phyloP scores from a whole-genome alignment of 1,140 invertebrate species.

The Xylocopa sonorina region DNA sequence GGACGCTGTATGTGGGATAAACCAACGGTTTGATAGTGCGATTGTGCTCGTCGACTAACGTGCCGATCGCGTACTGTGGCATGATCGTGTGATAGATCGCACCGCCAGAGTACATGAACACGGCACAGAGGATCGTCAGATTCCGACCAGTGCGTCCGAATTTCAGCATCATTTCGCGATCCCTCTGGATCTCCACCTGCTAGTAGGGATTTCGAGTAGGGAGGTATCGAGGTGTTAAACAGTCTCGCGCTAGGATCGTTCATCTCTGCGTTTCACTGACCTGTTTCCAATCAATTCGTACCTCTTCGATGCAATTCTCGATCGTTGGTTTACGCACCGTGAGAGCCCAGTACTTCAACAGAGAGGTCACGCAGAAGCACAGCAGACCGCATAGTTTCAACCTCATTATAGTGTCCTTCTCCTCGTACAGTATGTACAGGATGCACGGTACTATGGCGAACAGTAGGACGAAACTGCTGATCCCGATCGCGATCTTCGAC shows the following conservation, averaged over 20 bases:
- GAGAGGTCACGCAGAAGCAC: constrained; percentile 20
- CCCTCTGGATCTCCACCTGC: constrained; percentile 26
- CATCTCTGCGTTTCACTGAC: constrained; percentile 41
- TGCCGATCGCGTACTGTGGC: constrained; percentile 8
- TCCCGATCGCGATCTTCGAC: constrained; percentile 14
- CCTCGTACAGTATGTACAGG: constrained; percentile 39
- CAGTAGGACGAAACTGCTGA: constrained; percentile 32
- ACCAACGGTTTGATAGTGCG: constrained; percentile 47
- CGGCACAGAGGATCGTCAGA: constrained; percentile 45
- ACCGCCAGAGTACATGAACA: constrained; percentile 55
- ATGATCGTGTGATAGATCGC: constrained; percentile 45
- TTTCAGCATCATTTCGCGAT: constrained; percentile 50
- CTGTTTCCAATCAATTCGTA: constrained; percentile 61
- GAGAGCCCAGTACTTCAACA: constrained; percentile 52
- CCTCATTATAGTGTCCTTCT: constrained; percentile 26
- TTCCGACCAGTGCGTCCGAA: constrained; percentile 48
- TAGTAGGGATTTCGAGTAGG: background rate
- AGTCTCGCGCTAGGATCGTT: too few species aligned
- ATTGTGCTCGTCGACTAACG: constrained; percentile 38
- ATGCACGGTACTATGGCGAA: constrained; percentile 42
- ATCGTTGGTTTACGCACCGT: constrained; percentile 17
- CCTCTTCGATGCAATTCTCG: constrained; percentile 47
- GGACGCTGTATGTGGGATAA: constrained; percentile 53
- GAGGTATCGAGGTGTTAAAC: background rate
- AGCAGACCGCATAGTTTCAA: constrained; percentile 42